Base-by-base conservation (phyloP, 1,140 invertebrate species). In the Halyomorpha halys region DNA sequence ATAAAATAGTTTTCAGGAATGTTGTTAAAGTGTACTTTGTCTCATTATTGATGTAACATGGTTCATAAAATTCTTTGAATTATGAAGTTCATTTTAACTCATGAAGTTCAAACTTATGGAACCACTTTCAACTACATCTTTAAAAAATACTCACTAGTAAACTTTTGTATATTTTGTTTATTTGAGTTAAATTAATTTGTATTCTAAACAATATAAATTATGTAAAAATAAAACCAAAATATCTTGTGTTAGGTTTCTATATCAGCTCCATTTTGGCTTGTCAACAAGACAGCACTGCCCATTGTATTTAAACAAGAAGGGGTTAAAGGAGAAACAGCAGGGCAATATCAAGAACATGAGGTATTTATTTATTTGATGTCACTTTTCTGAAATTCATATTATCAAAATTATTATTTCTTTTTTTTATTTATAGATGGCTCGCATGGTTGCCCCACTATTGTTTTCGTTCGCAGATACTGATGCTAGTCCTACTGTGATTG, bases 281-380 rank as follows among this genome's bases (percentile, higher is more conserved):
- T 98, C 27, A 98, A 99, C 74, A 90, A 90, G 74, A 93, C 91
- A 16, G 95, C 94, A 0, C 78, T 98, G 45, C 94, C 95, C 1
- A 74, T 98, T n/a, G 86, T 98, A 21, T 94, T 96, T 73, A 83
- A 86, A 71, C 94, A 97, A 77, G 93, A 96, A 74, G 91, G 90
- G 11, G 83, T 82, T 14, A 79, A 78, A 6, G 71, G 76, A 3
- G 90, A 93, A 71, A 85, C 89, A 60, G 90, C 94, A 3, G 96
- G 95, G 13, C 96, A 99, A 77, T 92, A 89, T 74, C 86, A 87
- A 61, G 95, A 98, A 74, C 91, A 98, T 72, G 96, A 98, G 78
- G 80, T 87, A 59, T 49, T 49, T 49, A 49, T 5, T 14, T n/a
- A n/a, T 18, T n/a, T 49, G 1, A 19, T 49, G 14, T 18, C 5